phyloP scores from a whole-genome alignment of 1,140 invertebrate genomes.

The Temnothorax longispinosus region DNA sequence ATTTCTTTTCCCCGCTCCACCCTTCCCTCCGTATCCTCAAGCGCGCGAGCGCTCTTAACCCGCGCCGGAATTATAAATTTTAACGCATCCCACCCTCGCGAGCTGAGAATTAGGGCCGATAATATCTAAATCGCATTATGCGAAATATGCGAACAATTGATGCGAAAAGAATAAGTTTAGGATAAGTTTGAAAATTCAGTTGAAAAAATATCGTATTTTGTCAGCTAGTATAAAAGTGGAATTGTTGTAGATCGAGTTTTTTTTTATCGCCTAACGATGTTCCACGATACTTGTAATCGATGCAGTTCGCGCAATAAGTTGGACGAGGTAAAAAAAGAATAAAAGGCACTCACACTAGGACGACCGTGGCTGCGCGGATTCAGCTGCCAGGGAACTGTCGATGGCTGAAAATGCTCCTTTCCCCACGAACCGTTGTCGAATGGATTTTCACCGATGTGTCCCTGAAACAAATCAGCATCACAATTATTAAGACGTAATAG shows the following conservation, averaged over 20 bases:
- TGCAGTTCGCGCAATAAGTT: not conserved
- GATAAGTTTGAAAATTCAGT: not conserved
- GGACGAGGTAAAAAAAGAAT: not conserved
- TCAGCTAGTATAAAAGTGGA: not conserved
- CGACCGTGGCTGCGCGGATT: constrained; percentile 83
- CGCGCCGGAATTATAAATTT: constrained; percentile 83
- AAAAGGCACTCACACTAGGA: constrained; percentile 80
- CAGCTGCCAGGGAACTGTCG: constrained; percentile 84
- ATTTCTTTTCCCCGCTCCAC: constrained; percentile 80
- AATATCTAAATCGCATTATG: constrained; percentile 44
- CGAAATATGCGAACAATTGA: not conserved
- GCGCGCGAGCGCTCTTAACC: constrained; percentile 74
- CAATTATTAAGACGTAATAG: not conserved
- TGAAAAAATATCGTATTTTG: not conserved
- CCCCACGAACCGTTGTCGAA: constrained; percentile 85
- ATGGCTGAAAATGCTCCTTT: constrained; percentile 84
- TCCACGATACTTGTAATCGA: not conserved
- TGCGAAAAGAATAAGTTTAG: not conserved
- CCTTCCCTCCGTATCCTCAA: constrained; percentile 65
- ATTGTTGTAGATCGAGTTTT: not conserved
- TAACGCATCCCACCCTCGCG: constrained; percentile 64
- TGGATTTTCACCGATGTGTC: constrained; percentile 85
- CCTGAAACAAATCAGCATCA: constrained; percentile 74
- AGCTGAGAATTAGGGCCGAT: constrained; percentile 41
- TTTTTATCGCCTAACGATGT: not conserved